A percentile compares a stretch with the other conserved stretches of the same genome.
Conservation (phyloP, 2,888 invertebrate genomes). For the Agelastica alni region DNA sequence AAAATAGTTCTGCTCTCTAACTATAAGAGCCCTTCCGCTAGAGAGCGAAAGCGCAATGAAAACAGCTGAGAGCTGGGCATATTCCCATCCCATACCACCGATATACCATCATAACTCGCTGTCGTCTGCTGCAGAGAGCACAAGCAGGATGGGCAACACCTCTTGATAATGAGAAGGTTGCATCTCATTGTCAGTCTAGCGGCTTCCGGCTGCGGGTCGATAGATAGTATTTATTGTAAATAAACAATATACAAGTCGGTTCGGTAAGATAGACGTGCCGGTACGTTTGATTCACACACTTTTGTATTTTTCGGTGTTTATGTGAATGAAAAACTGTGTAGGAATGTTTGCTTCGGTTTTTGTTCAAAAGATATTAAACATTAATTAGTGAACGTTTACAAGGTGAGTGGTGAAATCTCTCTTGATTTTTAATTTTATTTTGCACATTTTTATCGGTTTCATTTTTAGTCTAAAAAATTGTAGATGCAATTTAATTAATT, state of each 20-base stretch:
- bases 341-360: neutral
- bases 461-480: too few relatives aligned
- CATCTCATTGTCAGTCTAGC: neutral
- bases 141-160: conserved; percentile 2
- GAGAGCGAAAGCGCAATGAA: conserved; percentile 16
- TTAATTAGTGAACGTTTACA: too few relatives aligned
- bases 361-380: too few relatives aligned
- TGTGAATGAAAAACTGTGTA: conserved; percentile 6
- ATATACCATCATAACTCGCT: conserved; percentile 4
- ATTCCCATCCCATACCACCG: conserved; percentile 7
- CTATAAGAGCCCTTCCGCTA: conserved; percentile 9
- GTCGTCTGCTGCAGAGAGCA: neutral
- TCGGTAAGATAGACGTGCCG: conserved; percentile 3
- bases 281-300: neutral
- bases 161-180: conserved; percentile 1
- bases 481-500: too few relatives aligned
- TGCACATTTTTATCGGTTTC: too few relatives aligned
- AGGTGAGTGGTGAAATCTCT: too few relatives aligned
- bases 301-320: neutral
- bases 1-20: neutral
- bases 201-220: conserved; percentile 10
- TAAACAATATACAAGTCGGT: conserved; percentile 4
- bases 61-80: conserved; percentile 2
- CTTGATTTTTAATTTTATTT: too few relatives aligned
- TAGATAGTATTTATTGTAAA: neutral